These are phyloP conservation scores for Ophion costatus DNA, from an alignment of 2,888 invertebrate species.

Conservation along the genomic window DNA sequence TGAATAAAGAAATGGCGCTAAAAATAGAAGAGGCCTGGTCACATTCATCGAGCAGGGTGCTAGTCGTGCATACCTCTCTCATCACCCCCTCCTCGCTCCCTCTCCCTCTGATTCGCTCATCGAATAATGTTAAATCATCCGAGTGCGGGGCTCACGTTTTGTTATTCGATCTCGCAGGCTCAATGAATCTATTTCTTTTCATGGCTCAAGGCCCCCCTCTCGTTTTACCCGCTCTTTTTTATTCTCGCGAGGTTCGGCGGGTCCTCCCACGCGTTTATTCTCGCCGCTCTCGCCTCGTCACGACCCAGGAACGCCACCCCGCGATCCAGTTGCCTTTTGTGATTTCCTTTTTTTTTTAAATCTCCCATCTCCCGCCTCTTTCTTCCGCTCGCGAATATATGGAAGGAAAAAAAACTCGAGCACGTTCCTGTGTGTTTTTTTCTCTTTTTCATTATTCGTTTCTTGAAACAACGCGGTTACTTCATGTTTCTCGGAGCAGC, in stretches of 20 bases:
- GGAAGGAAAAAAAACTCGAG: neutral
- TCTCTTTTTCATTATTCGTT: neutral
- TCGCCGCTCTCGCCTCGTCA: conserved; percentile 52
- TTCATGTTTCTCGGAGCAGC: neutral
- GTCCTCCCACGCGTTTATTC: conserved; percentile 40
- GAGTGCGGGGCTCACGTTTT: conserved; percentile 55
- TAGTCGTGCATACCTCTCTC: neutral
- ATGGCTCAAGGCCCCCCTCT: conserved; percentile 24
- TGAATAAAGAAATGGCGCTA: conserved; percentile 10
- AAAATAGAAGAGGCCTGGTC: conserved; percentile 17
- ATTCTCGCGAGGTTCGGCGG: conserved; percentile 15
- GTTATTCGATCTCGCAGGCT: conserved; percentile 52
- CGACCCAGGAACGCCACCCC: conserved; percentile 45
- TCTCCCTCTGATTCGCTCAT: conserved; percentile 18
- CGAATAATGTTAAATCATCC: conserved; percentile 37
- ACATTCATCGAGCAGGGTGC: conserved; percentile 4
- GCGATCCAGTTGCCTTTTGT: conserved; percentile 12
- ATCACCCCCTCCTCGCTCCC: neutral
- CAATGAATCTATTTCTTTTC: conserved; percentile 51
- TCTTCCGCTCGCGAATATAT: neutral
- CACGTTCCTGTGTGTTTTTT: conserved; percentile 3
- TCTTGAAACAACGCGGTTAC: neutral
- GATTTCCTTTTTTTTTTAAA: neutral
- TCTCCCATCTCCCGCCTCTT: neutral
- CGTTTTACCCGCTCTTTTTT: conserved; percentile 37